Base-by-base conservation (phyloP, 2,888 invertebrate genomes). In the Nysson spinosus region DNA sequence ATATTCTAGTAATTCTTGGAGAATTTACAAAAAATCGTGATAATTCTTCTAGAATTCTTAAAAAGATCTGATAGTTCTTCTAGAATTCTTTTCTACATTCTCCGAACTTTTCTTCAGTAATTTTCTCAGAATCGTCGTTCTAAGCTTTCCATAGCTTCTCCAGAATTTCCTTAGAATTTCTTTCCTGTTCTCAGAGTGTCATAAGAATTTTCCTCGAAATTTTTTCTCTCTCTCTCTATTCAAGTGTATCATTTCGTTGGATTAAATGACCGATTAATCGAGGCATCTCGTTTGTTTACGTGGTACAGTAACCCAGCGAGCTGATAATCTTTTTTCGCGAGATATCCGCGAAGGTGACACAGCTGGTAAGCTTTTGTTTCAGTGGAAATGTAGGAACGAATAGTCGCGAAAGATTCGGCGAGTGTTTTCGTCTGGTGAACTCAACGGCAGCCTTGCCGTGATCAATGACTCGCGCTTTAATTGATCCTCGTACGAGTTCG, bases 401-500 rank as follows among this genome's bases (percentile, higher is more conserved):
- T 19, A 9, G 37, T 40, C 47, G 14, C 32, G 22, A 46, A 12
- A 52, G 51, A 34, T 42, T 24, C 9, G 9, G 19, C 30, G 30
- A 51, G 37, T 75, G 75, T 73, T 71, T 75, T 71, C 57, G 60
- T 56, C 47, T 28, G 47, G 14, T 5, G 50, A 61, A 49, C 12
- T 14, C 49, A 58, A 40, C 51, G 24, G 43, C 58, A 49, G 40
- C 47, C 55, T 60, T 26, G 56, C 51, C 28, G 43, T 60, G 61
- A 72, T 75, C 73, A 69, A 73, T 67, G 66, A 74, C 46, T 51
- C 44, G 5, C 34, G 19, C 24, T 40, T 66, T 61, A 54, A 69
- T 76, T 47, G 69, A 67, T 66, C 40, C 39, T 9, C 35, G 30
- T 32, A 11, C 32, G 19, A 35, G 9, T 39, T 24, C 35, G 28